Conservation (phyloP, 2,113 vertebrate genomes). For the Seriola aureovittata region DNA sequence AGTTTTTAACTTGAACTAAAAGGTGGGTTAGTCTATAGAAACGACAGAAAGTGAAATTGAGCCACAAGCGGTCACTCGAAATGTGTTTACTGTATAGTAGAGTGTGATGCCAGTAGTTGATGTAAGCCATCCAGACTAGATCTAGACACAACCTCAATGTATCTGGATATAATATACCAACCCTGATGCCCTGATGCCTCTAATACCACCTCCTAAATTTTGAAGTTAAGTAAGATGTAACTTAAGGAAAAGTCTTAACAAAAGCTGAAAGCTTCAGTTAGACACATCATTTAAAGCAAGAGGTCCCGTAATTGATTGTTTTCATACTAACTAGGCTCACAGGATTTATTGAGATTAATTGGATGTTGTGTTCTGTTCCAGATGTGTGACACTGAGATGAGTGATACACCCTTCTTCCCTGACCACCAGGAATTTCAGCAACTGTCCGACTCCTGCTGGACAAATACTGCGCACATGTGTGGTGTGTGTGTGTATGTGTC, state of each 20-base stretch:
- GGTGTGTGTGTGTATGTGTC: not conserved
- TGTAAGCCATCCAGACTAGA: not conserved
- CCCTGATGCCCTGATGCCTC: not conserved
- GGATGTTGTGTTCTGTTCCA: conserved; percentile 6
- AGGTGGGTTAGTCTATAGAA: not conserved
- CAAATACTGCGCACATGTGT: conserved; percentile 7
- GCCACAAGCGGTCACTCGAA: not conserved
- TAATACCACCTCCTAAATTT: not conserved
- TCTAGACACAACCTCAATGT: not conserved
- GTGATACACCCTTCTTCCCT: not conserved
- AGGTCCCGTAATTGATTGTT: not conserved
- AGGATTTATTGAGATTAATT: not conserved
- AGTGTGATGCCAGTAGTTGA: too few relatives aligned
- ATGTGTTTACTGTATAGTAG: not conserved
- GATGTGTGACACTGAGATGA: not conserved
- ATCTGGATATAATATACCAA: not conserved
- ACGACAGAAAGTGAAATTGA: too few relatives aligned
- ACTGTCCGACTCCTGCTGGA: conserved; percentile 7
- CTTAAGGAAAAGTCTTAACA: not conserved
- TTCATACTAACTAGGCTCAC: not conserved
- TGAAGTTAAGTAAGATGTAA: not conserved
- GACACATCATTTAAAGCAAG: not conserved
- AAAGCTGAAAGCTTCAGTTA: not conserved
- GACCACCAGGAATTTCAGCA: conserved; percentile 24
- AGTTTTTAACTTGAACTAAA: not conserved